These are phyloP conservation scores for Ranitomeya variabilis DNA, from an alignment of 2,113 vertebrate species.

Conservation along the genomic window DNA sequence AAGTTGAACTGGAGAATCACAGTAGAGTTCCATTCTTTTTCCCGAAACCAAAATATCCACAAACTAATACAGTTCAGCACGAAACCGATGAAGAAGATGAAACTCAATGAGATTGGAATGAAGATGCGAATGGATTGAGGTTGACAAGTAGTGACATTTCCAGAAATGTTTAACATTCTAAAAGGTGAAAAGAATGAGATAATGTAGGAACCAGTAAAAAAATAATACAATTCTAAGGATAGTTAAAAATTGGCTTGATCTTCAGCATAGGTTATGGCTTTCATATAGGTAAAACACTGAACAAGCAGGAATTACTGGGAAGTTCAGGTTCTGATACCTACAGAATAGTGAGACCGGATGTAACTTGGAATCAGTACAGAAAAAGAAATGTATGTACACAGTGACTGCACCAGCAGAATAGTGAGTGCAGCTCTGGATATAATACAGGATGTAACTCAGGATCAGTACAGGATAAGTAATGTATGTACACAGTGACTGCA, in stretches of 20 bases:
- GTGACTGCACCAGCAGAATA: neutral
- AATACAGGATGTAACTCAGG: too few species aligned
- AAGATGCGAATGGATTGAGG: neutral
- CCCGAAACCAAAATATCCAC: constrained; percentile 72
- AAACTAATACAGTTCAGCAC: constrained; percentile 68
- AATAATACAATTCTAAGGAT: neutral
- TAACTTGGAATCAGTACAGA: neutral
- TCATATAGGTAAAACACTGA: neutral
- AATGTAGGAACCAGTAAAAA: neutral
- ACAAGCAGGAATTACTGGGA: neutral
- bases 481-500: too few species aligned
- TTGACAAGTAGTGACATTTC: neutral
- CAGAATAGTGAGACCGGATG: neutral
- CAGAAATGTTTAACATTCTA: constrained; percentile 16
- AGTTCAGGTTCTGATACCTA: neutral
- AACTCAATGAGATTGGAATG: constrained; percentile 63
- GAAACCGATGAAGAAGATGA: constrained; percentile 68
- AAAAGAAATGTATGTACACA: neutral
- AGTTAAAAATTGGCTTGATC: neutral
- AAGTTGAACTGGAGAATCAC: constrained; percentile 74
- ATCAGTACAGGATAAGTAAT: too few species aligned
- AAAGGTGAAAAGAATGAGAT: neutral
- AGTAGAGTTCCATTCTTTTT: constrained; percentile 69
- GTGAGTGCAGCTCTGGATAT: neutral
- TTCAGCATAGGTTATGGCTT: too few species aligned